Base-by-base conservation (phyloP, 2,888 invertebrate species). In the Lasioglossum morio region DNA sequence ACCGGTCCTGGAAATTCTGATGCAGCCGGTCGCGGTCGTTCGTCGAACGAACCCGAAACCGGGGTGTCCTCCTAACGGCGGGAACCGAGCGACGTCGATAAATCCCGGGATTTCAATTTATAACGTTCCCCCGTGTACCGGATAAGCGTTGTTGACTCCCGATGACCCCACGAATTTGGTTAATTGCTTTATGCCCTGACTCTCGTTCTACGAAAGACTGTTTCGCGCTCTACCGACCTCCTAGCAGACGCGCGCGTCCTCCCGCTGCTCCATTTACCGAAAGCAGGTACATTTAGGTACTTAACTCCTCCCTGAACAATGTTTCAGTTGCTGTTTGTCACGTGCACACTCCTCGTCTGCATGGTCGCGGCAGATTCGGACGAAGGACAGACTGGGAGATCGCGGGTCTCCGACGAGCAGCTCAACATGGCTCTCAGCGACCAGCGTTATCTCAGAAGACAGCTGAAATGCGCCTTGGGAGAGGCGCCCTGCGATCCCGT, bases 401-500 rank as follows among this genome's bases (percentile, higher is more conserved):
- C 96, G 4, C 94, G 95, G 34, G 96, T 97, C 70, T 96, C 97
- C 0, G 97, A 97, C 94, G 96, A 97, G 34, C 96, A 96, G 53
- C 95, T 97, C 14, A 97, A 97, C 66, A 96, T 96, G 72, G 97
- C 97, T 0, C 96, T 97, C 81, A 97, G 96, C 89, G 97, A 97
- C 95, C 96, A 96, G 93, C 96, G 97, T 73, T 97, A 97, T 92
- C 96, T 97, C 85, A 96, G 96, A 94, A 96, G 97, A 89, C 97
- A 97, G 93, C 96, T 97, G 79, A 97, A 97, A 94, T 97, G 97
- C 92, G 97, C 97, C 16, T 95, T 97, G 19, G 97, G 97, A 10
- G 97, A 97, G 94, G 97, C 96, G 0, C 96, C 97, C 0, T 97
- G 97, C 90, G 97, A 97, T 93, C 97, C 97, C 1, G 97, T 97